Evolutionary conservation across 2,888 invertebrate genomes (phyloP).

Genomic region (Caenorhabditis virilis): DNA sequence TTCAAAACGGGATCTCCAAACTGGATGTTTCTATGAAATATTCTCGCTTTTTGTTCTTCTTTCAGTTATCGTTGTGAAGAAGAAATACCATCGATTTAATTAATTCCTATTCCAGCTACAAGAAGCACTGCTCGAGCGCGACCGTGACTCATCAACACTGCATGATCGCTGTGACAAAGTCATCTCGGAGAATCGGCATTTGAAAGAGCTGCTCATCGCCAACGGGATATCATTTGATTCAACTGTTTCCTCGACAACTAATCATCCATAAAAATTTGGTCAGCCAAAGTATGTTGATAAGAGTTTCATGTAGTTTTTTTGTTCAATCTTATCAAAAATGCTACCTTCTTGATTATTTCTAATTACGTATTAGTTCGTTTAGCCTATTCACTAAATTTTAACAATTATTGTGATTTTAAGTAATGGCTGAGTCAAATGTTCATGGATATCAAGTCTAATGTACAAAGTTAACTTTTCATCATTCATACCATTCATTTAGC

Average conservation of each 20-base stretch:
- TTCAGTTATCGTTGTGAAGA: neutral
- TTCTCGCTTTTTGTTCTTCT: neutral
- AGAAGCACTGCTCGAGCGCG: conserved; percentile 42
- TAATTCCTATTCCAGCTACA: conserved; percentile 36
- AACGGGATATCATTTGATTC: conserved; percentile 42
- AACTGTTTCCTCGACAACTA: conserved; percentile 7
- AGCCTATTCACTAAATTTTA: no score
- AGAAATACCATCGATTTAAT: neutral
- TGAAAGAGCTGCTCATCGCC: conserved; percentile 33
- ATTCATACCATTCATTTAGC: no score
- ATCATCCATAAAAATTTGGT: neutral
- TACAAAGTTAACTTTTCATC: no score
- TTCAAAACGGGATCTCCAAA: neutral
- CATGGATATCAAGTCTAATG: no score
- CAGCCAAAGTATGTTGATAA: no score
- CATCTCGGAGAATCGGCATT: conserved; percentile 41
- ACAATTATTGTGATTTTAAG: no score
- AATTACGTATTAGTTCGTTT: no score
- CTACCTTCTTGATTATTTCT: no score
- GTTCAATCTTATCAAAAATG: no score
- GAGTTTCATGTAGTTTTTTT: no score
- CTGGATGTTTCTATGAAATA: neutral
- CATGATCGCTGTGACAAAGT: conserved; percentile 28
- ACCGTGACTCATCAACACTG: conserved; percentile 35
- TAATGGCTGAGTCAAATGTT: no score